Evolutionary conservation across 2,888 invertebrate genomes (phyloP).

Genomic region (Listrodromus nycthemerus): DNA sequence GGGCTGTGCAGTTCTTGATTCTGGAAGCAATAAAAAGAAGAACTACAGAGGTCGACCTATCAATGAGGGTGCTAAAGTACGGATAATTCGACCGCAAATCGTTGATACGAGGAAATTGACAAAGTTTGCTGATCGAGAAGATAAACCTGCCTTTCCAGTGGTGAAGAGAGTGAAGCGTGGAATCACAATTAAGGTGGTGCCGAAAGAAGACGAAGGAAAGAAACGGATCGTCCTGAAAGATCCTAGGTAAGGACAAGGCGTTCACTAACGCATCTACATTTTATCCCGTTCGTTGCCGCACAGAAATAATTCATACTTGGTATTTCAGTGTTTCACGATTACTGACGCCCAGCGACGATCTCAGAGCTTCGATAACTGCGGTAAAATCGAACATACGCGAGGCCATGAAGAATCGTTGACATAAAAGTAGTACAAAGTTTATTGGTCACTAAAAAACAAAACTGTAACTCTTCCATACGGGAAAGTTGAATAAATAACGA

Average conservation of each 20-base stretch:
- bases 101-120: constrained; percentile 76
- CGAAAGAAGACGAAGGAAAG: constrained; percentile 69
- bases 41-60: constrained; percentile 78
- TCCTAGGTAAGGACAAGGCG: constrained; percentile 72
- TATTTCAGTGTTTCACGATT: constrained; percentile 75
- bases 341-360: constrained; percentile 75
- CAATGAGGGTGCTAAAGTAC: constrained; percentile 69
- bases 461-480: constrained; percentile 37
- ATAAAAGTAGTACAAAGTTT: constrained; percentile 55
- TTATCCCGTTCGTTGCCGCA: neutral
- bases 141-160: constrained; percentile 73
- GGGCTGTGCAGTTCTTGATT: constrained; percentile 27
- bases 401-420: constrained; percentile 73
- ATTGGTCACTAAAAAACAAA: constrained; percentile 51
- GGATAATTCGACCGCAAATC: constrained; percentile 74
- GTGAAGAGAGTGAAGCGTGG: constrained; percentile 76
- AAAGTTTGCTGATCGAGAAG: constrained; percentile 56
- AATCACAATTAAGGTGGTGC: constrained; percentile 77
- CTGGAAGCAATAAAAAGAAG: constrained; percentile 69
- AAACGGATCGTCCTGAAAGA: constrained; percentile 79
- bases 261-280: neutral
- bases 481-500: constrained; percentile 58
- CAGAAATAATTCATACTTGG: neutral
- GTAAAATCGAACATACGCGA: constrained; percentile 77
- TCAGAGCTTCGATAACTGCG: constrained; percentile 75